These are phyloP conservation scores for Drosophila multiciliata DNA, from an alignment of 2,888 invertebrate genomes.

Conservation along the genomic window DNA sequence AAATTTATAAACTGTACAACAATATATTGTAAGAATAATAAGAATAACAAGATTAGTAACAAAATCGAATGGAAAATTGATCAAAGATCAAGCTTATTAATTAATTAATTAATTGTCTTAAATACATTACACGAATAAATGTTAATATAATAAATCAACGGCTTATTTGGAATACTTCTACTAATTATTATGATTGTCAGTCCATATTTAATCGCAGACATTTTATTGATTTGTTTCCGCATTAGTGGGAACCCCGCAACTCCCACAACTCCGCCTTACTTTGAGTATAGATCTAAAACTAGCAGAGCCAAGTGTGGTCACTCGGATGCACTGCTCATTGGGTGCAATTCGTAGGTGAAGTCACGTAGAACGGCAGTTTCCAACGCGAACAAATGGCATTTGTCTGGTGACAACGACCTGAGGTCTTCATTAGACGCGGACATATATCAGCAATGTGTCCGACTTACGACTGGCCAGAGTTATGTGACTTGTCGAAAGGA, in stretches of 20 bases:
- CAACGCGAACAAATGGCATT: conserved; percentile 67
- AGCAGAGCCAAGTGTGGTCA: conserved; percentile 3
- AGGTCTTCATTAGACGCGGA: conserved; percentile 79
- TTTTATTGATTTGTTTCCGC: not conserved
- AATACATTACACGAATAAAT: not conserved
- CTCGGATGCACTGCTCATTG: conserved; percentile 53
- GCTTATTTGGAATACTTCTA: not conserved
- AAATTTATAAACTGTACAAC: too few species aligned
- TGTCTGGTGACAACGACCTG: conserved; percentile 77
- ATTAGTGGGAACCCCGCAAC: conserved; percentile 9
- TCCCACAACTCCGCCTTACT: not conserved
- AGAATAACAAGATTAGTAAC: too few species aligned
- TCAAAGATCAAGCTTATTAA: not conserved
- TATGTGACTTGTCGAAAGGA: conserved; percentile 75
- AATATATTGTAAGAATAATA: too few species aligned
- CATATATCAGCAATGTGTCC: conserved; percentile 69
- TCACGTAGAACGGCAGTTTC: conserved; percentile 82
- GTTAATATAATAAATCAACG: not conserved
- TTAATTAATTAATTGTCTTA: not conserved
- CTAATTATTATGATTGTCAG: not conserved
- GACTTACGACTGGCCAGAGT: conserved; percentile 59
- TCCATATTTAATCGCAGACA: not conserved
- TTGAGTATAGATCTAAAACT: conserved; percentile 13
- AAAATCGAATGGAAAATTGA: not conserved
- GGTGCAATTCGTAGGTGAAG: conserved; percentile 75